phyloP scores from a whole-genome alignment of 2,888 invertebrate genomes.

The Melieria picta region DNA sequence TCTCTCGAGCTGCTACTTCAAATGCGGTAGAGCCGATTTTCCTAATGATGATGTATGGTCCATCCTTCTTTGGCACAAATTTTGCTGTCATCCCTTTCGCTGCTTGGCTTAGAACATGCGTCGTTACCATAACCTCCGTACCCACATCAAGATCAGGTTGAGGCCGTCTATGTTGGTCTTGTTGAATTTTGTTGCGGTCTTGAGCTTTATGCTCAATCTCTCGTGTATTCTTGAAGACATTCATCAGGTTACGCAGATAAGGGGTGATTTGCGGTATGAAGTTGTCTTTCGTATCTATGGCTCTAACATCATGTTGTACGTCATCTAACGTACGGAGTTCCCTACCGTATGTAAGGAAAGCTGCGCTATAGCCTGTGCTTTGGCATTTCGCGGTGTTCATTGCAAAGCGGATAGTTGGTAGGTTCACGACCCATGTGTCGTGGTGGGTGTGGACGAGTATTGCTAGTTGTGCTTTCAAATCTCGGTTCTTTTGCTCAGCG shows the following conservation, averaged over 20 bases:
- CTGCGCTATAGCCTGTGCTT: conserved; percentile 12
- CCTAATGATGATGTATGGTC: not conserved
- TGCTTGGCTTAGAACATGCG: conserved; percentile 2
- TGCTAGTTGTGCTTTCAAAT: conserved; percentile 24
- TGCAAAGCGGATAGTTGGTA: conserved; percentile 43
- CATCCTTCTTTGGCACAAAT: not conserved
- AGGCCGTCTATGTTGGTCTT: not conserved
- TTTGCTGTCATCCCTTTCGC: not conserved
- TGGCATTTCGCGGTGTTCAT: conserved; percentile 12
- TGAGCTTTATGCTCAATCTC: not conserved
- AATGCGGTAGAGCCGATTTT: not conserved
- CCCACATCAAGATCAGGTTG: conserved; percentile 1
- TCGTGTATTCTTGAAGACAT: not conserved
- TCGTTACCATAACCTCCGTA: not conserved
- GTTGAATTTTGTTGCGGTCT: not conserved
- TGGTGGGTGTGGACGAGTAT: conserved; percentile 34
- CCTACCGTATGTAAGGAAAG: conserved; percentile 48
- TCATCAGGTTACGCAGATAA: conserved; percentile 23
- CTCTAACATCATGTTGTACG: conserved; percentile 47
- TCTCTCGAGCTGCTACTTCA: too few species aligned
- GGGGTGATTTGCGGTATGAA: conserved; percentile 42
- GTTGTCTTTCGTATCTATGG: conserved; percentile 48
- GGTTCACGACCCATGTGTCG: conserved; percentile 22
- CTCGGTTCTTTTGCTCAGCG: conserved; percentile 34
- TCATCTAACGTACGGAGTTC: conserved; percentile 57